A percentile compares a stretch with the other conserved stretches of the same genome.
Evolutionary conservation across 2,888 invertebrate genomes (phyloP).

Genomic region (Patella caerulea): DNA sequence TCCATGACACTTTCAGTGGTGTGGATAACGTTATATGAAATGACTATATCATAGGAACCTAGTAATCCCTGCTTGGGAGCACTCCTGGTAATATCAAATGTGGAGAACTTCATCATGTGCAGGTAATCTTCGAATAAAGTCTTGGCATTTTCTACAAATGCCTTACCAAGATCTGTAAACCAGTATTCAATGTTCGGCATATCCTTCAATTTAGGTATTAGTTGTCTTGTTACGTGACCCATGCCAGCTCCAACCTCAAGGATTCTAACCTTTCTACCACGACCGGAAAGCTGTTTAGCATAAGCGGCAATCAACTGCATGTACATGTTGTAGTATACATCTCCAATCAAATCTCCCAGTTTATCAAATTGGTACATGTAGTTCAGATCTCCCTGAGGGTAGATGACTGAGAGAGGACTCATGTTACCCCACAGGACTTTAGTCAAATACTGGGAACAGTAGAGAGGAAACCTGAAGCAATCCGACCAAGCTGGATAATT

Average conservation of each 20-base stretch:
- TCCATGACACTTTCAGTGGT: constrained; percentile 5
- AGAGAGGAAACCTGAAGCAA: constrained; percentile 3
- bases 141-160: constrained; percentile 4
- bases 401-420: background rate
- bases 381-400: background rate
- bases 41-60: background rate
- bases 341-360: constrained; percentile 1
- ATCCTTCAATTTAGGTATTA: background rate
- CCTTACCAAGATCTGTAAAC: constrained; percentile 9
- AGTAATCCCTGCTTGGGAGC: background rate
- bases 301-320: constrained; percentile 4
- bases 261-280: background rate
- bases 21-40: constrained; percentile 3
- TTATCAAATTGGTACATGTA: constrained; percentile 6
- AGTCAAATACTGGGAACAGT: background rate
- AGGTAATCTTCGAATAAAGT: constrained; percentile 5
- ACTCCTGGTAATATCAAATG: background rate
- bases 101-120: constrained; percentile 6
- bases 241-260: constrained; percentile 4
- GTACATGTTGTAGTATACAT: constrained; percentile 4
- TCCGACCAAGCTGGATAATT: background rate
- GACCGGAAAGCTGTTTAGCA: background rate
- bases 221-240: constrained; percentile 6
- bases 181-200: background rate
- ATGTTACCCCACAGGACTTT: background rate